Conservation (phyloP, 2,113 vertebrate species). For the Hemiprocne comata region DNA sequence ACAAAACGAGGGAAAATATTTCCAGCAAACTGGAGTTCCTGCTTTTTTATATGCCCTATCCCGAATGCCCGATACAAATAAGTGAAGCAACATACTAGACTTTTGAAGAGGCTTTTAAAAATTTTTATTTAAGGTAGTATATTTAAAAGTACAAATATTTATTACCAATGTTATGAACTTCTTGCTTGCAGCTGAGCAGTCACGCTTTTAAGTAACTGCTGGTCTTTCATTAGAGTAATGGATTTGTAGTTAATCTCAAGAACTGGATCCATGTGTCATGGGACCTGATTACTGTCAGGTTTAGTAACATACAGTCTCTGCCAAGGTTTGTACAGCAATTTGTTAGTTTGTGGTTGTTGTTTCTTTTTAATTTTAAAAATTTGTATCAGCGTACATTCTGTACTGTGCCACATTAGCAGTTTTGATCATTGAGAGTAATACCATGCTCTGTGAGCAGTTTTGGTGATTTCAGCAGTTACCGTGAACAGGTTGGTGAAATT, state of each 20-base stretch:
- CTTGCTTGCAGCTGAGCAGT: not conserved
- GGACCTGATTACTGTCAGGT: not conserved
- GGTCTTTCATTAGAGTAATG: not conserved
- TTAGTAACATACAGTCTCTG: not conserved
- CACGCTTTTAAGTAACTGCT: not conserved
- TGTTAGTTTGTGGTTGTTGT: not conserved
- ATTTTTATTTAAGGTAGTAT: not conserved
- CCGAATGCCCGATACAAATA: not conserved
- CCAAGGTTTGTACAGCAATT: not conserved
- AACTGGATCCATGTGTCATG: not conserved
- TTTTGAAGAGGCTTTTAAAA: not conserved
- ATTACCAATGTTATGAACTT: not conserved
- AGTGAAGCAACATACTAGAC: not conserved
- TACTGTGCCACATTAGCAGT: not conserved
- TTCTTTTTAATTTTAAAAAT: not conserved
- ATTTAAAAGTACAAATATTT: not conserved
- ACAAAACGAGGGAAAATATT: fast-evolving
- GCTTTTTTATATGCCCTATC: not conserved
- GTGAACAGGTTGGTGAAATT: not conserved
- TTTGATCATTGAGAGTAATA: not conserved
- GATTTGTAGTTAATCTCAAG: constrained; percentile 15
- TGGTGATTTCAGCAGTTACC: not conserved
- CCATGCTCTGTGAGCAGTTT: fast-evolving
- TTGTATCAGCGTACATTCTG: not conserved
- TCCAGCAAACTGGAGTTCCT: not conserved